Evolutionary conservation across 2,113 vertebrate species (phyloP).

Genomic region (Hyla sarda): DNA sequence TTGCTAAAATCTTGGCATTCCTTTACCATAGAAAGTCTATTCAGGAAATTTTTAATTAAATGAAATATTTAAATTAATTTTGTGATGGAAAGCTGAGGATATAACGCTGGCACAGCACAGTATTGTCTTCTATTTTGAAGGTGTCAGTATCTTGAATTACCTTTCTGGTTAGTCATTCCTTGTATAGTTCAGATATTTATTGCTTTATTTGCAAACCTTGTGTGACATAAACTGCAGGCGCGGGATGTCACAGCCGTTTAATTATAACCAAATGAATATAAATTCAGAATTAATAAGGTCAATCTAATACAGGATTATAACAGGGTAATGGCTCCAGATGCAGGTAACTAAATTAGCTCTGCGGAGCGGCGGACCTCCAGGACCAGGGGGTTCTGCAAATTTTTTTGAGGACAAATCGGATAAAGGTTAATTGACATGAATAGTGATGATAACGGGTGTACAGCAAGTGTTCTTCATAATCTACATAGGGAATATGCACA

Average conservation of each 20-base stretch:
- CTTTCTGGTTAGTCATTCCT: background rate
- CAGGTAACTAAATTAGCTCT: conserved; percentile 11
- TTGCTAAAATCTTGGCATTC: too few relatives aligned
- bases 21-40: too few relatives aligned
- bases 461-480: conserved; percentile 5
- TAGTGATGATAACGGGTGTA: conserved; percentile 9
- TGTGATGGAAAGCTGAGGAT: too few relatives aligned
- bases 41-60: too few relatives aligned
- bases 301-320: conserved; percentile 43
- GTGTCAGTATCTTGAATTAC: background rate
- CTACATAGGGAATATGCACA: conserved; percentile 22
- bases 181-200: conserved; percentile 22
- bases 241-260: conserved; percentile 12
- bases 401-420: conserved; percentile 24
- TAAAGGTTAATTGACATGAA: conserved; percentile 48
- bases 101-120: background rate
- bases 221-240: conserved; percentile 17
- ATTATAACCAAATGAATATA: conserved; percentile 30
- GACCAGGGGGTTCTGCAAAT: background rate
- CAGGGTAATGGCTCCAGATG: conserved; percentile 15
- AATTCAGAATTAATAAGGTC: conserved; percentile 49
- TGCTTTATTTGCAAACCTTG: conserved; percentile 34
- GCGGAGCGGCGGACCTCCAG: background rate
- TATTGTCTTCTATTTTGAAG: background rate
- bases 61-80: too few relatives aligned